A percentile compares a stretch with the other conserved stretches of the same genome.
Conservation (phyloP, 2,797 vertebrate genomes). For the Triplophysa yarkandensis region DNA sequence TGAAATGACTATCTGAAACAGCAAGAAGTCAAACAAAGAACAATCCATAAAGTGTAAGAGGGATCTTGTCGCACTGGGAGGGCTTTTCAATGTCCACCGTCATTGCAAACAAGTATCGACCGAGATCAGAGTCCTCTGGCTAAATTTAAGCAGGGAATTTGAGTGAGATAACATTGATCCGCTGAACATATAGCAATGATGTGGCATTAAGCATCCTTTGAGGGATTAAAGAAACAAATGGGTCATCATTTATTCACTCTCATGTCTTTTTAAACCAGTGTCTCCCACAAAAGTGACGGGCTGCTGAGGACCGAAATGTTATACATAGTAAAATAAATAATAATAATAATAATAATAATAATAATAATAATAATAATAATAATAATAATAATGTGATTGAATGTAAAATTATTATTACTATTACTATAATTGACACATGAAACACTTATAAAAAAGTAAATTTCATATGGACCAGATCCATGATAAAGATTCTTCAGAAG, state of each 20-base stretch:
- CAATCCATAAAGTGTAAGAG: slow-evolving; percentile 50
- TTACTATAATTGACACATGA: neutral
- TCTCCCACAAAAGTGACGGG: too few relatives aligned
- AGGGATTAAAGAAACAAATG: slow-evolving; percentile 7
- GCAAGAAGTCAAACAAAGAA: slow-evolving; percentile 44
- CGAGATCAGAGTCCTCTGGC: slow-evolving; percentile 30
- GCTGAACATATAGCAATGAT: slow-evolving; percentile 42
- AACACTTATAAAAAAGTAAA: too few relatives aligned
- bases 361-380: too few relatives aligned
- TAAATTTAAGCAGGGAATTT: slow-evolving; percentile 25
- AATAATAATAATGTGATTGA: too few relatives aligned
- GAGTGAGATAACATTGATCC: slow-evolving; percentile 47
- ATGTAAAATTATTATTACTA: neutral
- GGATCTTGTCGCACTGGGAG: slow-evolving; percentile 45
- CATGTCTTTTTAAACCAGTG: neutral
- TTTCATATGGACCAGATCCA: too few relatives aligned
- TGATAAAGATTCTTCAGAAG: too few relatives aligned
- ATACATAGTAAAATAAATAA: too few relatives aligned
- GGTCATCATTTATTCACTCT: neutral
- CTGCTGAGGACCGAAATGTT: too few relatives aligned
- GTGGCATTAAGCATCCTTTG: slow-evolving; percentile 27
- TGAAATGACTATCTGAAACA: slow-evolving; percentile 42
- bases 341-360: neutral
- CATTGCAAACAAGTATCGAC: slow-evolving; percentile 52
- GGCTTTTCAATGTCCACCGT: slow-evolving; percentile 39